Evolutionary conservation across 2,888 invertebrate genomes (phyloP).

Genomic region (Agriopis leucophaearia): DNA sequence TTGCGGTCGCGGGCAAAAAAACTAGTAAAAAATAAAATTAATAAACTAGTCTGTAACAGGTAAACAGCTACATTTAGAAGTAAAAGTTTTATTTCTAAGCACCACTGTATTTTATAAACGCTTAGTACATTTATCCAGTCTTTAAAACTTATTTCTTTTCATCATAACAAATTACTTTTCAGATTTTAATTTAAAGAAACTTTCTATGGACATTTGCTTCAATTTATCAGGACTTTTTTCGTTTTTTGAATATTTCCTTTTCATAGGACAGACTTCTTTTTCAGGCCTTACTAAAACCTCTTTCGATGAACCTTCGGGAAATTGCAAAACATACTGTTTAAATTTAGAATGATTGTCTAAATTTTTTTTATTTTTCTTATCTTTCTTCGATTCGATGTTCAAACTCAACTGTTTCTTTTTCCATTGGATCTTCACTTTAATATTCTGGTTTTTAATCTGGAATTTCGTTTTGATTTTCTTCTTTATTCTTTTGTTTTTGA

Average conservation of each 20-base stretch:
- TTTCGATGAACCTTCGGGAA: conserved; percentile 41
- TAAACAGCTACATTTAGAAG: background rate
- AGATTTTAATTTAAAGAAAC: conserved; percentile 63
- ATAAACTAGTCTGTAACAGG: no score
- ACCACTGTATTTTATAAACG: background rate
- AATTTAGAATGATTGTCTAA: conserved; percentile 41
- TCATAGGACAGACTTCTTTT: conserved; percentile 55
- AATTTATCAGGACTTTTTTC: conserved; percentile 65
- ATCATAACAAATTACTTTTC: conserved; percentile 4
- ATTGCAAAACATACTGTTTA: conserved; percentile 71
- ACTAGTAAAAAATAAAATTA: no score
- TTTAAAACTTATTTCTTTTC: background rate
- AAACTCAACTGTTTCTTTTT: conserved; percentile 57
- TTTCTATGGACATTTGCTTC: conserved; percentile 70
- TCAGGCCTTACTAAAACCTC: conserved; percentile 59
- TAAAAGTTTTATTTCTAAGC: background rate
- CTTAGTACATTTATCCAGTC: background rate
- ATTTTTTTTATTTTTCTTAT: conserved; percentile 37
- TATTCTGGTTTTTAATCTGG: conserved; percentile 55
- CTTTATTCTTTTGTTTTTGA: conserved; percentile 37
- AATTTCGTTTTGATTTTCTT: conserved; percentile 48
- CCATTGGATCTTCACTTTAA: conserved; percentile 67
- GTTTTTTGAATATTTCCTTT: conserved; percentile 56
- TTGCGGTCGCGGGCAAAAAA: no score
- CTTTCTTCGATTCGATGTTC: conserved; percentile 54